Evolutionary conservation across 2,797 vertebrate genomes (phyloP), one percentile per base, ranked within the genome.

Genomic region (Sylvia borin): DNA sequence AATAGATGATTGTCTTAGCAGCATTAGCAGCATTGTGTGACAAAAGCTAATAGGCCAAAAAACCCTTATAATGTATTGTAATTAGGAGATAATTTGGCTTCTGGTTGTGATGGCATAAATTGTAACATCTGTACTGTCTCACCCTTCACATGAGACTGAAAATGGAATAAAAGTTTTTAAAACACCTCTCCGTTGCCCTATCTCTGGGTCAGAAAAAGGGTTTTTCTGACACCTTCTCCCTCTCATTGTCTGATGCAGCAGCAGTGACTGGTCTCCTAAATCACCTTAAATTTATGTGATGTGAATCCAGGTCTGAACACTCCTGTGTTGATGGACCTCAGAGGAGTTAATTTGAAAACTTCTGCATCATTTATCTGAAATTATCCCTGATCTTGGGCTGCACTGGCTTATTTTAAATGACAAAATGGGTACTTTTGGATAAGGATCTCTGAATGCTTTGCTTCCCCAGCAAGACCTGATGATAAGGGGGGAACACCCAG

Each of bases 361-460:
- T 60, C 15, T 66, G 1, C 3, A 1, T 54, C 0, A 0, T n/a
- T 90, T 60, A 11, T 10, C 43, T n/a, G 7, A 61, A 31, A 60
- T 54, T 85, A n/a, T n/a, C 51, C 51, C 51, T 21, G n/a, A 45
- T 29, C 16, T 22, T 60, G 40, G 19, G 2, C 71, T 73, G 29
- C 9, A 1, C 20, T 26, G 36, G 22, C 82, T 82, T 57, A 12
- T 11, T 21, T 55, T 62, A 62, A 71, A 58, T 16, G 18, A 32
- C 13, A 11, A 16, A 45, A 10, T 9, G 3, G 8, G 5, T 22
- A 5, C 55, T 89, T 88, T 73, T 54, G 16, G 36, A 16, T 11
- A 38, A 43, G 21, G 15, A 24, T 48, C 26, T 53, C 43, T 70
- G 27, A 64, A 50, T 7, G 15, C 13, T 80, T 85, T 57, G 22